These are phyloP conservation scores for Morphnarchus princeps DNA, from an alignment of 2,113 vertebrate genomes.

Conservation along the genomic window DNA sequence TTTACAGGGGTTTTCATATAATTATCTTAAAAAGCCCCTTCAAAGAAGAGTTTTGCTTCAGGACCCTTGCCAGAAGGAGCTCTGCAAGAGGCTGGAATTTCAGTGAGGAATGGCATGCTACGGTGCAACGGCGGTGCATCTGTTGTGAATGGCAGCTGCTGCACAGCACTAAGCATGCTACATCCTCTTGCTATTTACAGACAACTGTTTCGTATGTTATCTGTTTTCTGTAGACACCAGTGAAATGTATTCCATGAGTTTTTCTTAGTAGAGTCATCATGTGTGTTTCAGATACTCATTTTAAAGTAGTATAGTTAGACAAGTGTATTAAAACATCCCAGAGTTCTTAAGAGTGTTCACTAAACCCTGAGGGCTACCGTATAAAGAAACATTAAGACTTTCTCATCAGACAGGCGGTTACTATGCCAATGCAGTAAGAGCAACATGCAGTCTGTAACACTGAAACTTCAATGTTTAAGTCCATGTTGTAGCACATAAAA, in stretches of 20 bases:
- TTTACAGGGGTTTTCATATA: background rate
- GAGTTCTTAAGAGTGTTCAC: background rate
- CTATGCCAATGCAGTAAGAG: background rate
- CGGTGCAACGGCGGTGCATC: accelerated
- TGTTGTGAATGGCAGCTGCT: slow-evolving; percentile 60
- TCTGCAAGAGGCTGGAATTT: slow-evolving; percentile 43
- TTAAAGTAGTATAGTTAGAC: background rate
- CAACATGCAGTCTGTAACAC: background rate
- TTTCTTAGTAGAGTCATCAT: background rate
- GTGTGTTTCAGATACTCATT: background rate
- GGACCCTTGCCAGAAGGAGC: slow-evolving; percentile 28
- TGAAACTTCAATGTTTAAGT: background rate
- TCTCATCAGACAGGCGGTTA: background rate
- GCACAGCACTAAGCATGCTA: background rate
- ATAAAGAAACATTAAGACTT: background rate
- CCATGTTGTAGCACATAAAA: background rate
- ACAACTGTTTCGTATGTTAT: background rate
- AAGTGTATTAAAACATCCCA: background rate
- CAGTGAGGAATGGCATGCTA: slow-evolving; percentile 28
- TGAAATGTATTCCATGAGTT: background rate
- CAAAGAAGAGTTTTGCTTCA: slow-evolving; percentile 19
- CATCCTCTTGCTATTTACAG: background rate
- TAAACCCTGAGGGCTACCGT: background rate
- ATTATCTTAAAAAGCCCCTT: background rate
- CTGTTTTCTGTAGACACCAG: background rate